These are phyloP conservation scores for Stenopsyche tienmushanensis DNA, from an alignment of 1,140 invertebrate genomes.

Conservation along the genomic window DNA sequence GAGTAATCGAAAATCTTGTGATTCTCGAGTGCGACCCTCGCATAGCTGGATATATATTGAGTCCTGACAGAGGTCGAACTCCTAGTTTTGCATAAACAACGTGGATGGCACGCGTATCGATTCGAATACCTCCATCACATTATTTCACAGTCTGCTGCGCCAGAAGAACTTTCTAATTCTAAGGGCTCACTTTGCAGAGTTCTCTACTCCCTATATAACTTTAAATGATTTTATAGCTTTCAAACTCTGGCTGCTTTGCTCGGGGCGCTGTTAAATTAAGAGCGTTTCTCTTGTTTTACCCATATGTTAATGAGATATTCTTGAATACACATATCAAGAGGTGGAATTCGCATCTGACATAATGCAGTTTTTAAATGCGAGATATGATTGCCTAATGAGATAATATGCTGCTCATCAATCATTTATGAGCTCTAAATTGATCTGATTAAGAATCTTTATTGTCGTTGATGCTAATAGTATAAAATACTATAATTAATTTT, in stretches of 20 bases:
- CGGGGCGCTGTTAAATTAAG: neutral
- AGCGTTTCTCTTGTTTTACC: neutral
- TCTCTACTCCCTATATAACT: slow-evolving; percentile 4
- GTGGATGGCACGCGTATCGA: slow-evolving; percentile 31
- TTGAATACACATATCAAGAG: too few relatives aligned
- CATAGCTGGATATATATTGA: neutral
- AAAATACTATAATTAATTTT: too few relatives aligned
- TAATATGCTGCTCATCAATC: too few relatives aligned
- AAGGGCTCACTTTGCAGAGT: neutral
- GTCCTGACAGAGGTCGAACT: neutral
- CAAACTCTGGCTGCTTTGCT: neutral
- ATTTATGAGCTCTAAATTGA: too few relatives aligned
- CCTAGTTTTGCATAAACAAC: neutral
- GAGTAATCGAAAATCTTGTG: neutral
- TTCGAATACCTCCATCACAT: slow-evolving; percentile 25
- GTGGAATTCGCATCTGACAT: too few relatives aligned
- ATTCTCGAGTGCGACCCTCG: neutral
- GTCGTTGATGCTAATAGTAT: too few relatives aligned
- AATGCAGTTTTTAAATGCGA: too few relatives aligned
- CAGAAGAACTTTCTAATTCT: slow-evolving; percentile 22
- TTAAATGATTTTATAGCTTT: slow-evolving; percentile 19
- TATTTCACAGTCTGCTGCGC: slow-evolving; percentile 32
- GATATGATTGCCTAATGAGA: too few relatives aligned
- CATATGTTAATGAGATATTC: neutral
- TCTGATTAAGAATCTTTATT: too few relatives aligned